Evolutionary conservation across 2,888 invertebrate genomes (phyloP).

Genomic region (Agrilus mali): DNA sequence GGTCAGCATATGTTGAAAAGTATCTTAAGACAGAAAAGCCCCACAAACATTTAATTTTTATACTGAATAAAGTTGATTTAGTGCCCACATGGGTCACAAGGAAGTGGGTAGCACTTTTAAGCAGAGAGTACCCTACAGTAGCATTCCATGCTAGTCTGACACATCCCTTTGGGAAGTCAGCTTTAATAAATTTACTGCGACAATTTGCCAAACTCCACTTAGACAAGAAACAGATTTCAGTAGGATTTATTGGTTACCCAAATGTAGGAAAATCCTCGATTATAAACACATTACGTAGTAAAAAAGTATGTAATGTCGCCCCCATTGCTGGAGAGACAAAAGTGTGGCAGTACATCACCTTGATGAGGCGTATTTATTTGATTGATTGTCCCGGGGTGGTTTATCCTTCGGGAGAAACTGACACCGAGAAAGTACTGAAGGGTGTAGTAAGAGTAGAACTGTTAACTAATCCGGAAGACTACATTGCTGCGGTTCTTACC

Average conservation of each 20-base stretch:
- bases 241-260: slow-evolving; percentile 98
- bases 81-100: slow-evolving; percentile 98
- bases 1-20: slow-evolving; percentile 84
- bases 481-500: slow-evolving; percentile 74
- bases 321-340: slow-evolving; percentile 97
- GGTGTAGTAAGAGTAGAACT: slow-evolving; percentile 96
- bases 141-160: slow-evolving; percentile 98
- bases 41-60: slow-evolving; percentile 94
- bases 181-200: slow-evolving; percentile 86
- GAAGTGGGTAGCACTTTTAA: slow-evolving; percentile 91
- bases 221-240: slow-evolving; percentile 97
- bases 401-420: slow-evolving; percentile 91
- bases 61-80: slow-evolving; percentile 92
- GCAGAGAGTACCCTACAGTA: slow-evolving; percentile 90
- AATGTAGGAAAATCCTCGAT: slow-evolving; percentile 98
- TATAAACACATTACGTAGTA: slow-evolving; percentile 89
- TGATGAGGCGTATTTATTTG: slow-evolving; percentile 92
- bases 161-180: slow-evolving; percentile 97
- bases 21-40: slow-evolving; percentile 89
- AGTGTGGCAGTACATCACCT: slow-evolving; percentile 98
- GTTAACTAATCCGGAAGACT: slow-evolving; percentile 88
- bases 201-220: slow-evolving; percentile 90
- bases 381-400: slow-evolving; percentile 99
- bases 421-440: slow-evolving; percentile 89
- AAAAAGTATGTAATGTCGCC: slow-evolving; percentile 97